Percentiles rank a stretch among this genome's conserved stretches.
Conservation (phyloP, 2,888 invertebrate genomes). For the Neoascia interrupta region DNA sequence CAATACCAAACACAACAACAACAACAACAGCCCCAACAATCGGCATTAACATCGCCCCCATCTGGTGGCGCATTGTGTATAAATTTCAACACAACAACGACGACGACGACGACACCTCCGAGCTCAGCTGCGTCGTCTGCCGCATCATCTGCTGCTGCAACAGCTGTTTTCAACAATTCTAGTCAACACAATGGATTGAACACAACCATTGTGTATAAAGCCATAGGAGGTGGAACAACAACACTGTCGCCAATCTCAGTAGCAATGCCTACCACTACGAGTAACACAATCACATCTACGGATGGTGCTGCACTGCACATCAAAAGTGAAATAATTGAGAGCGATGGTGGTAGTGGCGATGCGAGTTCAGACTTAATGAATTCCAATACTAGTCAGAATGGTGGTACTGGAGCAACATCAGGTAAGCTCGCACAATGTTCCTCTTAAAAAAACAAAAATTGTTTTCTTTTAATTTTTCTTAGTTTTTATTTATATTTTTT, state of each 20-base stretch:
- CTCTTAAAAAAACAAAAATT: background rate
- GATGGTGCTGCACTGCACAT: slow-evolving; percentile 77
- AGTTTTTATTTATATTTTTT: background rate
- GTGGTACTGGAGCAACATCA: slow-evolving; percentile 70
- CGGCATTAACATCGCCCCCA: slow-evolving; percentile 47
- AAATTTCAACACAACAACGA: slow-evolving; percentile 51
- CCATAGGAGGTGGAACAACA: slow-evolving; percentile 70
- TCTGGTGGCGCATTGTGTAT: slow-evolving; percentile 50
- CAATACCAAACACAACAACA: slow-evolving; percentile 44
- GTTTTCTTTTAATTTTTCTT: background rate
- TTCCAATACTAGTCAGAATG: slow-evolving; percentile 71
- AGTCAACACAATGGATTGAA: slow-evolving; percentile 60
- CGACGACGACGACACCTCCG: no score
- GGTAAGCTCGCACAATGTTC: no score
- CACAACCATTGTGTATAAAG: slow-evolving; percentile 64
- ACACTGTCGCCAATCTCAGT: slow-evolving; percentile 73
- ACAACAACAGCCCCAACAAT: slow-evolving; percentile 53
- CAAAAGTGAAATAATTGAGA: slow-evolving; percentile 76
- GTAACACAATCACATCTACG: slow-evolving; percentile 70
- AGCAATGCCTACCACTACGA: slow-evolving; percentile 67
- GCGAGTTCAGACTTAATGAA: slow-evolving; percentile 50
- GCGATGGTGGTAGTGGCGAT: slow-evolving; percentile 72
- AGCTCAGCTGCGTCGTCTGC: no score
- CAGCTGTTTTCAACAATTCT: slow-evolving; percentile 63
- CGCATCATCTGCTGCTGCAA: slow-evolving; percentile 67